Evolutionary conservation across 2,797 vertebrate species (phyloP), one percentile per base, ranked within the genome.

Genomic region (Rhinichthys osculus): DNA sequence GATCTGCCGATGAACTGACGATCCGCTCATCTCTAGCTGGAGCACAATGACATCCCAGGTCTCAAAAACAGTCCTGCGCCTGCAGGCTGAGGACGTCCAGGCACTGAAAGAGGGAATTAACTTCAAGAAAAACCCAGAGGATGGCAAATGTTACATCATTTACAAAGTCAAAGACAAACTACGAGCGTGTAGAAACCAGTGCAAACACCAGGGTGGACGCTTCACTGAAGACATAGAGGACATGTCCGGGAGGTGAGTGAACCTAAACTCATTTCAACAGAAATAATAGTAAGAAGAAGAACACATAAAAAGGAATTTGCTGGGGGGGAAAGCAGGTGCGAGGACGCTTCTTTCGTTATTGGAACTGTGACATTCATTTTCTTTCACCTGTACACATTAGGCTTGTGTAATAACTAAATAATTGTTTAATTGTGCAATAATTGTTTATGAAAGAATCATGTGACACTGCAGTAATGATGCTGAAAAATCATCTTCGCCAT

Each of bases 141-240:
- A 93, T 0, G 92, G 93, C 27, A 95, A 93, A 83, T 92, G 92
- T 62, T 96, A 92, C 88, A 96, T 97, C 83, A 89, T 97, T 10
- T 96, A 92, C 89, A 96, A 96, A 87, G 74, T 64, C 10, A 81
- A 86, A 0, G 17, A 83, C 0, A 73, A n/a, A 7, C 1, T 95
- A 3, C 91, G 85, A 74, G 96, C 95, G 0, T 96, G 96, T 88
- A 96, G 90, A 84, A 96, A 96, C 73, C 84, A 94, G 70, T 97
- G 96, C 91, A 96, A 95, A 82, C 96, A 96, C 86, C 96, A 96
- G 89, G 95, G 94, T 47, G 96, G 96, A 7, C 47, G 94, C 7
- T 96, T 97, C 83, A 94, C 95, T 59, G 93, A 87, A 86, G 96
- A 96, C n/a, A 95, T 96, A 0, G 96, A 97, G 85, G 96, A 97